A percentile compares a stretch with the other conserved stretches of the same genome.
Conservation (phyloP, 1,140 invertebrate species). For the Macrosteles quadrilineatus region DNA sequence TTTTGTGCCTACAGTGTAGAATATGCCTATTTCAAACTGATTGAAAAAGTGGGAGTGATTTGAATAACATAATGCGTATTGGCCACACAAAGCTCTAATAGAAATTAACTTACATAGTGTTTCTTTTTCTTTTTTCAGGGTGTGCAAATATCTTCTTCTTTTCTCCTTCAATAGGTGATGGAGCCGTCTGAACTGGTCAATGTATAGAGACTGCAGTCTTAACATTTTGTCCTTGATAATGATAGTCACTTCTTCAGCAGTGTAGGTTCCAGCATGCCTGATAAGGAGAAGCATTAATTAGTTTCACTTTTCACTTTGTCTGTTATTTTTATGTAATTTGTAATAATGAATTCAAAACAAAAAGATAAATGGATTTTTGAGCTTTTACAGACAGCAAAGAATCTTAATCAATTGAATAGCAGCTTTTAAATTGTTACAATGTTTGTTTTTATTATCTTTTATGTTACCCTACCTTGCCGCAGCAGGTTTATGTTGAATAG, state of each 20-base stretch:
- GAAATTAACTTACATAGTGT: conserved; percentile 65
- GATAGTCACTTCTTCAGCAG: conserved; percentile 80
- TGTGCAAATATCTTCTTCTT: conserved; percentile 70
- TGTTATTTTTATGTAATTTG: neutral
- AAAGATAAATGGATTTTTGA: no score
- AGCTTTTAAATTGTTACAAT: no score
- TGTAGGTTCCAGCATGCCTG: conserved; percentile 84
- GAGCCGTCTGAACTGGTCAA: conserved; percentile 77
- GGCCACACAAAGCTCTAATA: no score
- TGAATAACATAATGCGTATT: no score
- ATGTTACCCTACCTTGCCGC: no score
- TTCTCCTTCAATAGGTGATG: conserved; percentile 71
- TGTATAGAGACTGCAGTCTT: conserved; percentile 78
- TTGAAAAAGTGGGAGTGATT: no score
- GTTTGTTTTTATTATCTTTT: no score
- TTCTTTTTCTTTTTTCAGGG: conserved; percentile 76
- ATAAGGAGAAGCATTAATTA: conserved; percentile 54
- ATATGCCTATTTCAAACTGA: no score
- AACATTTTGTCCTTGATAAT: conserved; percentile 76
- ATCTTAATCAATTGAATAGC: no score
- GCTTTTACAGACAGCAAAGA: no score
- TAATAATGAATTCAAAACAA: neutral
- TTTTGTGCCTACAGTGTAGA: no score
- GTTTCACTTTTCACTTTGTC: conserved; percentile 23
- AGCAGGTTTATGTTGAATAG: no score